Evolutionary conservation across 2,888 invertebrate genomes (phyloP).

Genomic region (Eulithis testata): DNA sequence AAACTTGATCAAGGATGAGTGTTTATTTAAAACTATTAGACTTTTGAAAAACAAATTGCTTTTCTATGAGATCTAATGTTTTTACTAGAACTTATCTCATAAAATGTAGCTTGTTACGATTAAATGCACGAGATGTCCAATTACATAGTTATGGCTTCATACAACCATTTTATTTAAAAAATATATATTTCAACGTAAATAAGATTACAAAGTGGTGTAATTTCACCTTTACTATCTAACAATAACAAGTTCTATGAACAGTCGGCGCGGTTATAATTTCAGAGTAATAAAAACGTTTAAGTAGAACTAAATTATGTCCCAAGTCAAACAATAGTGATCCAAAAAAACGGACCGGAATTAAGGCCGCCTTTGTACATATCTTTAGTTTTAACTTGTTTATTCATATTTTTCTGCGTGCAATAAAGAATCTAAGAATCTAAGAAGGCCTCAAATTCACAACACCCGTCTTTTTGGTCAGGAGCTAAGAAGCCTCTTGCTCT

Average conservation of each 20-base stretch:
- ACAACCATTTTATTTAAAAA: conserved; percentile 29
- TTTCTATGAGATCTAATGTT: conserved; percentile 12
- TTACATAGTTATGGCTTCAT: conserved; percentile 35
- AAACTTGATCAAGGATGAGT: not conserved
- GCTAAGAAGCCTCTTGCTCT: no score
- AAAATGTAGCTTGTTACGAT: conserved; percentile 29
- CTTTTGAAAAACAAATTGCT: not conserved
- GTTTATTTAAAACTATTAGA: not conserved
- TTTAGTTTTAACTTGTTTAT: no score
- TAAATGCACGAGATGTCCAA: conserved; percentile 30
- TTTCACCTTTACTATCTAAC: conserved; percentile 19
- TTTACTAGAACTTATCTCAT: conserved; percentile 32
- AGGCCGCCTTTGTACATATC: no score
- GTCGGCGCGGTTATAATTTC: conserved; percentile 1
- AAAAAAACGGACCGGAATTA: no score
- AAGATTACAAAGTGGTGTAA: conserved; percentile 30
- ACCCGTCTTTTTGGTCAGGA: no score
- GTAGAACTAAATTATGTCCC: no score
- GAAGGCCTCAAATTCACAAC: no score
- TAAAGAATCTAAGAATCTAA: no score
- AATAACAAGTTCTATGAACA: conserved; percentile 12
- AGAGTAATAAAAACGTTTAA: no score
- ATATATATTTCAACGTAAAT: conserved; percentile 20
- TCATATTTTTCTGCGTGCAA: no score
- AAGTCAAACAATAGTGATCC: no score